Conservation (phyloP, 2,113 vertebrate genomes). For the human region GRCh38 chr18:75948001-75948500, state of each 20-base stretch:
- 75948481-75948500: neutral
- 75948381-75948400: too few species aligned
- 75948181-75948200: neutral
- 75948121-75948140: rapidly evolving
- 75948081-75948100: neutral
- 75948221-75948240: neutral
- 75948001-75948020: neutral
- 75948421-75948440: neutral
- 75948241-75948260: rapidly evolving
- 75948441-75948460: rapidly evolving
- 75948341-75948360: neutral
- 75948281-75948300: neutral
- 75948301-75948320: neutral
- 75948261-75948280: neutral
- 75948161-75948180: too few species aligned
- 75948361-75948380: neutral
- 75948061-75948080: neutral
- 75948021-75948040: rapidly evolving
- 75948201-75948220: neutral
- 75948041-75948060: rapidly evolving
- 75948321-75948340: neutral
- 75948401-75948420: neutral
- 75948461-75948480: too few species aligned
- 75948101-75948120: neutral
- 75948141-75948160: neutral